Evolutionary conservation across 1,140 invertebrate genomes (phyloP), one percentile per base, ranked within the genome.

Genomic region (Microplitis mediator): DNA sequence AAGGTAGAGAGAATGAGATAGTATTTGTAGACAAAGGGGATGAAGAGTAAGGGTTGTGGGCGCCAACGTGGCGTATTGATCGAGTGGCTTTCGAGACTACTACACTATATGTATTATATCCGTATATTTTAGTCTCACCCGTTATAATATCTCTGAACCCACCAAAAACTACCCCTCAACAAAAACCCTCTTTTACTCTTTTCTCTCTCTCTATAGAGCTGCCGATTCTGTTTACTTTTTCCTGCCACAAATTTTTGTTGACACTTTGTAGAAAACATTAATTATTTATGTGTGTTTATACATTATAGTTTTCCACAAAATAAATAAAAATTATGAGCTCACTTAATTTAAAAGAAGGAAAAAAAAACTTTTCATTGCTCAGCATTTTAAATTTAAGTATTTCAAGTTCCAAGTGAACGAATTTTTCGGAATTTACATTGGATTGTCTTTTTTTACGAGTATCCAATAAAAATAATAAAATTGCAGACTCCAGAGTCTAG

Each of bases 31-130:
- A 45, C 65, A 34, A 50, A 50, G 80, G 76, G 81, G 80, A 45
- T 62, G 65, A 45, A 45, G 54, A 36, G 74, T 31, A 70, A 45
- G 80, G 76, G 81, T 79, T 54, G 68, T 64, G 79, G 78, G 81
- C 82, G 82, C 78, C 81, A 82, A 83, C 84, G 81, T 86, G 84
- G 85, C 77, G 86, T 87, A 87, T 87, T 87, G 85, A 86, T 87
- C 85, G 85, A 86, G 85, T 85, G 83, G 84, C 81, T 86, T 79
- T 81, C 79, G 79, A 82, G 80, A 78, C 77, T 52, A 45, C 39
- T 45, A 45, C 39, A 45, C 39, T 45, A 45, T 45, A 45, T 52
- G 50, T 51, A 66, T 35, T 72, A 74, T 74, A 68, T 70, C 65
- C 16, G 62, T 32, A 60, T 54, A 63, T 68, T 74, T 73, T 32